Percentiles rank a stretch among this genome's conserved stretches.
Evolutionary conservation across 1,140 invertebrate species (phyloP).

Genomic region (Aphidius gifuensis): DNA sequence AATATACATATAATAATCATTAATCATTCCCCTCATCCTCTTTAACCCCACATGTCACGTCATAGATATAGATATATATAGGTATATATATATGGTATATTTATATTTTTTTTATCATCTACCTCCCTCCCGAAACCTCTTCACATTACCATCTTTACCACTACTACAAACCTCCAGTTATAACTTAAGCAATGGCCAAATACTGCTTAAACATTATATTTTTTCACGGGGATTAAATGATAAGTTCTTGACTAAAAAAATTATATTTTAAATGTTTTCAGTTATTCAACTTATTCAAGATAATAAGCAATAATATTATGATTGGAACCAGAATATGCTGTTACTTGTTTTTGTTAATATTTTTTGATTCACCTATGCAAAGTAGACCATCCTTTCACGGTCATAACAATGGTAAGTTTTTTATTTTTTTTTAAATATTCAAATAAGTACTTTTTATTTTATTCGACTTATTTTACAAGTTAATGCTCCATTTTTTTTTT

Average conservation of each 20-base stretch:
- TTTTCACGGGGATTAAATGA: conserved; percentile 17
- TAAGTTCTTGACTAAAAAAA: conserved; percentile 2
- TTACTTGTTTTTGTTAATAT: conserved; percentile 47
- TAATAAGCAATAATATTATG: conserved; percentile 46
- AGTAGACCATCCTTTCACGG: conserved; percentile 50
- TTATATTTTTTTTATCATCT: too few species aligned
- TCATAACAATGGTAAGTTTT: conserved; percentile 51
- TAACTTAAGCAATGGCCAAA: conserved; percentile 37
- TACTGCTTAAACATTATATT: conserved; percentile 34
- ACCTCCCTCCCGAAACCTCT: not conserved
- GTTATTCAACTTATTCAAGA: conserved; percentile 11
- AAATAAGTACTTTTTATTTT: too few species aligned
- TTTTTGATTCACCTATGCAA: conserved; percentile 45
- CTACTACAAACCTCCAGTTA: conserved; percentile 1
- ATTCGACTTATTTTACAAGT: not conserved
- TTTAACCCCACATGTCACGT: too few species aligned
- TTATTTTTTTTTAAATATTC: conserved; percentile 6
- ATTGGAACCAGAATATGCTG: conserved; percentile 45
- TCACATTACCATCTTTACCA: too few species aligned
- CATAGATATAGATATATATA: too few species aligned
- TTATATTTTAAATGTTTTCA: not conserved
- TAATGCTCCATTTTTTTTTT: not conserved
- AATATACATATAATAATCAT: too few species aligned
- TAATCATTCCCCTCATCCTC: too few species aligned
- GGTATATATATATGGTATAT: too few species aligned